Evolutionary conservation across 2,113 vertebrate genomes (phyloP).

Genomic region (Varanus salvator): DNA sequence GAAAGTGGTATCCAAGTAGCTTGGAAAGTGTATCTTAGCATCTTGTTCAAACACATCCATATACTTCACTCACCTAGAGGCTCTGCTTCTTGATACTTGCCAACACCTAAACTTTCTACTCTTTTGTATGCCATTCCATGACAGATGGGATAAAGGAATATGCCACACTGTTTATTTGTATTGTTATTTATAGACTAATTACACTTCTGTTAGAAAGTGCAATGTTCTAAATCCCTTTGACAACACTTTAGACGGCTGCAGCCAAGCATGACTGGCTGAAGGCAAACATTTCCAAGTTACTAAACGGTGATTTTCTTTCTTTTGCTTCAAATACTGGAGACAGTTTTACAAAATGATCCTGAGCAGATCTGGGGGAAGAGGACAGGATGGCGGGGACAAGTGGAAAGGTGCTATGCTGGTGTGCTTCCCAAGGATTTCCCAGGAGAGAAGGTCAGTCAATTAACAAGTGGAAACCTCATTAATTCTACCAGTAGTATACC

Average conservation of each 20-base stretch:
- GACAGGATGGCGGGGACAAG: neutral
- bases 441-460: neutral
- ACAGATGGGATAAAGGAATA: neutral
- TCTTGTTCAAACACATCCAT: neutral
- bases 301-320: neutral
- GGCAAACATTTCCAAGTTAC: neutral
- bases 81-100: neutral
- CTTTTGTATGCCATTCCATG: neutral
- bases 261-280: neutral
- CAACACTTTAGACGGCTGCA: neutral
- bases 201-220: neutral
- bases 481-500: neutral
- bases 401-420: neutral
- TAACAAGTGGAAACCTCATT: neutral
- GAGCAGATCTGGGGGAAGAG: neutral
- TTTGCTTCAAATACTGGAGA: neutral
- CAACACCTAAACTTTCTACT: too few relatives aligned
- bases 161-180: neutral
- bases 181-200: constrained; percentile 10
- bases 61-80: neutral
- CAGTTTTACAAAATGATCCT: neutral
- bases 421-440: too few relatives aligned
- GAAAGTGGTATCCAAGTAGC: too few relatives aligned
- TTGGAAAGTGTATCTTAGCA: neutral
- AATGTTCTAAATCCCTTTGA: constrained; percentile 8